These are phyloP conservation scores for Neolamprologus hecqui DNA, from an alignment of 2,113 vertebrate species.

Conservation along the genomic window DNA sequence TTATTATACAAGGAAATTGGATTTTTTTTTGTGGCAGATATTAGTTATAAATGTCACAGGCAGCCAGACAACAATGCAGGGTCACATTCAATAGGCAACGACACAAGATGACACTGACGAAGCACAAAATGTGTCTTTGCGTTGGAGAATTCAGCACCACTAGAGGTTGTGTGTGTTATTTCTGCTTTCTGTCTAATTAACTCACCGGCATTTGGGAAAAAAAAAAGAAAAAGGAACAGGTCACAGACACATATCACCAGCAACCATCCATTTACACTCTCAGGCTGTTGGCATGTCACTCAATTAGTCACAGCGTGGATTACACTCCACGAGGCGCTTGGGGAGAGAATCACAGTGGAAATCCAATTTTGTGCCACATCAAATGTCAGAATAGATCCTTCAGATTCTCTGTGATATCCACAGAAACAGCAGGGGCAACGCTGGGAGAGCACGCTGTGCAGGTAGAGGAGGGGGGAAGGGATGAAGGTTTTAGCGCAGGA, in stretches of 20 bases:
- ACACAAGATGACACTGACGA: slow-evolving; percentile 23
- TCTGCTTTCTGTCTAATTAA: slow-evolving; percentile 3
- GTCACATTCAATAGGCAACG: slow-evolving; percentile 30
- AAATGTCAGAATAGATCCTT: slow-evolving; percentile 54
- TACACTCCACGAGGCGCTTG: slow-evolving; percentile 35
- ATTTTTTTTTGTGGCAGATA: slow-evolving; percentile 6
- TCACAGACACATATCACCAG: slow-evolving; percentile 44
- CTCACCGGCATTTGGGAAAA: background rate
- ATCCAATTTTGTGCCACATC: slow-evolving; percentile 64
- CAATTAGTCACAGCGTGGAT: slow-evolving; percentile 64
- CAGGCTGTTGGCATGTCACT: slow-evolving; percentile 50
- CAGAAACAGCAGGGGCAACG: background rate
- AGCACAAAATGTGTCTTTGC: slow-evolving; percentile 8
- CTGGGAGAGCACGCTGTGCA: background rate
- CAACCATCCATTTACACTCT: slow-evolving; percentile 49
- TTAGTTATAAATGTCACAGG: slow-evolving; percentile 28
- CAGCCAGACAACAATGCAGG: slow-evolving; percentile 2
- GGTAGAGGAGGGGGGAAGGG: background rate
- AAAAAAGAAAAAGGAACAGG: background rate
- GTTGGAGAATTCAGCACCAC: background rate
- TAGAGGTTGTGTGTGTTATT: background rate
- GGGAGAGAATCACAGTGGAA: slow-evolving; percentile 50
- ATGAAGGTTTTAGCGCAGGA: background rate
- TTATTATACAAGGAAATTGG: background rate
- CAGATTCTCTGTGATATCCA: slow-evolving; percentile 38